Base-by-base conservation (phyloP, 2,113 vertebrate genomes). In the Heterotis niloticus region DNA sequence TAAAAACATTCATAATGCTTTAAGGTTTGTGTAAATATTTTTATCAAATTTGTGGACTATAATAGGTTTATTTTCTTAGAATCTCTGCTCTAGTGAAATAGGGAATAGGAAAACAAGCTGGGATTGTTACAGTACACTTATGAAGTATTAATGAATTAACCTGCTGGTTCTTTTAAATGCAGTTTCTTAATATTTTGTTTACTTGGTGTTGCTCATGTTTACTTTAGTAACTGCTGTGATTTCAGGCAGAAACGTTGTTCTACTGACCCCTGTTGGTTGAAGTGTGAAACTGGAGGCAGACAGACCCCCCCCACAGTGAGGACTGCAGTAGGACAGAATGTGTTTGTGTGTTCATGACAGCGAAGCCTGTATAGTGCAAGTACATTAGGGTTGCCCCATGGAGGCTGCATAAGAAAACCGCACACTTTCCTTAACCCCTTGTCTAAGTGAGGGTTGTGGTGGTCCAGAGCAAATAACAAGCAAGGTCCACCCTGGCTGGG, bases 381-480 rank as follows among this genome's bases (percentile, higher is more conserved):
- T 66, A 71, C 54, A 70, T 60, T 66, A 78, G 77, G 69, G 66
- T 71, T 78, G 67, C 66, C n/a, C n/a, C 66, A 78, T 78, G 77
- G 77, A 60, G 67, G 51, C 18, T 26, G 28, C 60, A 10, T 78
- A 59, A 60, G 13, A 59, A 57, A 34, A 44, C n/a, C 1, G n/a
- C 66, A 62, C 13, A 16, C 34, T 60, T 44, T 24, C 18, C 60
- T 44, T 44, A 44, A 44, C 34, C 7, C 3, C 34, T 44, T 44
- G 34, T 7, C 34, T 44, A 44, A 2, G 34, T 44, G 34, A 44
- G 34, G 34, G 34, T 44, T 7, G 34, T 44, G 34, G 34, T 44
- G 34, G 34, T 44, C 34, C 7, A 7, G 34, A 44, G 34, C 34
- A 2, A 4, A 44, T 44, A n/a, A n/a, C n/a, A 10, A 10, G n/a